phyloP scores from a whole-genome alignment of 2,113 vertebrate species.

The Bostrychus sinensis region DNA sequence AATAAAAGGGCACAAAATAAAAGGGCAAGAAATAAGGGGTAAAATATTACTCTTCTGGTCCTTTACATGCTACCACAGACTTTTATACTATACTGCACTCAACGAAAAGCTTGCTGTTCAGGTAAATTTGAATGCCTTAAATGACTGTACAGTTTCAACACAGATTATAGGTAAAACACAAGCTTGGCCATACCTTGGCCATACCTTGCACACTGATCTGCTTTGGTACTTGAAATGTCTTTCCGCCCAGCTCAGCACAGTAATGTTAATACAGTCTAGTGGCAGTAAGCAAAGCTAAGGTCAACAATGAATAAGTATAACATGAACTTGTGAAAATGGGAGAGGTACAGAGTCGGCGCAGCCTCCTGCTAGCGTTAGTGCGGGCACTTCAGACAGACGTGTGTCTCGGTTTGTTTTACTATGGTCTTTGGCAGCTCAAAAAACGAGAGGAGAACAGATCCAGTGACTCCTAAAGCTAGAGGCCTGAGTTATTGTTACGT shows the following conservation, averaged over 20 bases:
- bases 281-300: constrained; percentile 1
- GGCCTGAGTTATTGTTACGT: constrained; percentile 72
- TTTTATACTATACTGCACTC: constrained; percentile 25
- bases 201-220: background rate
- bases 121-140: background rate
- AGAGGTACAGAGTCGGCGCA: constrained; percentile 66
- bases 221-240: constrained; percentile 30
- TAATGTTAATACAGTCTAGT: constrained; percentile 6
- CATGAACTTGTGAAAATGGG: constrained; percentile 1
- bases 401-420: constrained; percentile 53
- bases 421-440: constrained; percentile 94
- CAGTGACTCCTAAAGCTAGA: constrained; percentile 85
- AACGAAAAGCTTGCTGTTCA: constrained; percentile 10
- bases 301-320: constrained; percentile 4
- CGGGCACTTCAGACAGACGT: constrained; percentile 87
- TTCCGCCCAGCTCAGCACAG: constrained; percentile 19
- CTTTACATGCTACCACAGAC: constrained; percentile 69
- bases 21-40: constrained; percentile 85
- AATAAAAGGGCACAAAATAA: constrained; percentile 79
- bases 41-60: constrained; percentile 84
- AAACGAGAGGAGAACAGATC: constrained; percentile 87
- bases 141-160: background rate
- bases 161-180: constrained; percentile 5
- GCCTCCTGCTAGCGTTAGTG: constrained; percentile 78
- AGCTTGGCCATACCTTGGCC: background rate